Base-by-base conservation (phyloP, 2,888 invertebrate genomes). In the Meteorus cinctellus region DNA sequence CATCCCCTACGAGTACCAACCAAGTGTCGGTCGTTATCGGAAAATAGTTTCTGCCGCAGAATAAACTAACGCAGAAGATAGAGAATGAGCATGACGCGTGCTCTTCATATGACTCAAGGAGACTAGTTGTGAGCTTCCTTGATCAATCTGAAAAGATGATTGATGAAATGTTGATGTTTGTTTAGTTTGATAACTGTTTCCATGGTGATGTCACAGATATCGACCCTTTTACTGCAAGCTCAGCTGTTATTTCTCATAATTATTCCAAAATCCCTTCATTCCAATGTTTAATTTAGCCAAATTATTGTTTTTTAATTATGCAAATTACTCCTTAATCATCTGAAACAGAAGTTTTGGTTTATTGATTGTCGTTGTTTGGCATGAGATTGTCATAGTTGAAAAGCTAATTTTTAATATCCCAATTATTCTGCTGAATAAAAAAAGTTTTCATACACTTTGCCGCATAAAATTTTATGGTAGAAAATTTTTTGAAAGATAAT, bases 21-120 rank as follows among this genome's bases (percentile, higher is more conserved):
- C 82, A 79, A 81, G 82, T 81, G 84, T 81, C 81, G 84, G 82
- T 86, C 86, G 85, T 86, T 86, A 87, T 87, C 86, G 86, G 85
- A 86, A 86, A 86, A 85, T 85, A 85, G 85, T 85, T 86, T 85
- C 81, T 82, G 85, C 80, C 84, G 84, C 82, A 81, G 81, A 78
- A 48, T 76, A 74, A 75, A 65, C 71, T 48, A 48, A 63, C 60
- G 66, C 45, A 16, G 65, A 41, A 68, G 29, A 75, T 55, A 41
- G 24, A 51, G 71, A 55, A 29, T 70, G 12, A n/a, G 4, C 36
- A n/a, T 27, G 4, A 48, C 48, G 48, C 48, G 48, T 48, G 48
- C 48, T 48, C 16, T 48, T 48, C 48, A 48, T n/a, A 48, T 48
- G n/a, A n/a, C 4, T 2, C 6, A n/a, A 48, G n/a, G 48, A 16